These are phyloP conservation scores for Chymomyza fuscimana DNA, from an alignment of 2,888 invertebrate species.

Conservation along the genomic window DNA sequence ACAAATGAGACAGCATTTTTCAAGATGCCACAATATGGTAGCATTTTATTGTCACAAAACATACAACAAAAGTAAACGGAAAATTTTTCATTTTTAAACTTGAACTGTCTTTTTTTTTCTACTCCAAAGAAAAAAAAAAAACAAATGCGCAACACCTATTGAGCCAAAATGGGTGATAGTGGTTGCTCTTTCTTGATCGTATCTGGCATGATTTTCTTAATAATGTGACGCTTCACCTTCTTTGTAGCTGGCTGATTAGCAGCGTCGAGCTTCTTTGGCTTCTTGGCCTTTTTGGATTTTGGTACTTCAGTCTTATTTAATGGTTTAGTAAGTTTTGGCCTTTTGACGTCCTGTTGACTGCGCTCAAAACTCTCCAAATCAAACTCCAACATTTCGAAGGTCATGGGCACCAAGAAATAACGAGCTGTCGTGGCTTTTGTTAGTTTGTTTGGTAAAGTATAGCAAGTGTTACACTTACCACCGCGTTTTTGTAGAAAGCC, in stretches of 20 bases:
- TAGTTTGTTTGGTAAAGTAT: background rate
- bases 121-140: too few relatives aligned
- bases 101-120: background rate
- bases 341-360: background rate
- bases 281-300: background rate
- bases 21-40: conserved; percentile 24
- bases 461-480: conserved; percentile 29
- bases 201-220: background rate
- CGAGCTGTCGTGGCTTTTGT: conserved; percentile 2
- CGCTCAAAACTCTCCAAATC: conserved; percentile 26
- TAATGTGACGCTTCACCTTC: background rate
- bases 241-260: background rate
- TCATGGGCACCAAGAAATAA: conserved; percentile 50
- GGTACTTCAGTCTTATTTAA: background rate
- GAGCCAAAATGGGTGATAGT: background rate
- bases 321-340: background rate
- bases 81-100: conserved; percentile 30
- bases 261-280: background rate
- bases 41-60: conserved; percentile 10
- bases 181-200: background rate
- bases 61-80: conserved; percentile 7
- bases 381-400: conserved; percentile 35
- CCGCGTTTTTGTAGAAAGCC: conserved; percentile 54
- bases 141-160: background rate
- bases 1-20: conserved; percentile 57